Evolutionary conservation across 2,888 invertebrate genomes (phyloP).

Genomic region (Scaeva pyrastri): DNA sequence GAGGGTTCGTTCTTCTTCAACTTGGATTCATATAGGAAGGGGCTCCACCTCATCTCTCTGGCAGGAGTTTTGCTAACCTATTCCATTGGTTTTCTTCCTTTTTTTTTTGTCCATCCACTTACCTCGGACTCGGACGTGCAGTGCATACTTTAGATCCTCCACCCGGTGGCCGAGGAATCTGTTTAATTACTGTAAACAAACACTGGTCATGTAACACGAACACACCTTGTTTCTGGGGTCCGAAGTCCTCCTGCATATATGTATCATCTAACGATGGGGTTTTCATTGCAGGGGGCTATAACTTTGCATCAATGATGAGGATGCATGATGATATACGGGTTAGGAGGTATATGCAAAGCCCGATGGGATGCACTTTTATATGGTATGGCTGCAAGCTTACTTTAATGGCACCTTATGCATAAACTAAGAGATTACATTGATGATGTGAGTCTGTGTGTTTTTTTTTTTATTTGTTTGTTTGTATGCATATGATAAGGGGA

Average conservation of each 20-base stretch:
- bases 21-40: conserved; percentile 1
- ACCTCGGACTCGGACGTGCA: not conserved
- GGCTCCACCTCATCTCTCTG: not conserved
- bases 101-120: not conserved
- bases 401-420: conserved; percentile 47
- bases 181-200: conserved; percentile 67
- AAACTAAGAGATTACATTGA: conserved; percentile 47
- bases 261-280: conserved; percentile 54
- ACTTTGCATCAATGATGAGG: not conserved
- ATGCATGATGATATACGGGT: no score
- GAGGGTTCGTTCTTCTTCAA: not conserved
- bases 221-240: conserved; percentile 56
- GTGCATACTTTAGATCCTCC: conserved; percentile 32
- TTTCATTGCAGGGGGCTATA: conserved; percentile 29
- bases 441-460: no score
- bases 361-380: conserved; percentile 3
- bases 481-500: conserved; percentile 7
- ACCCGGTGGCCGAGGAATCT: conserved; percentile 31
- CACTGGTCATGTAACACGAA: conserved; percentile 65
- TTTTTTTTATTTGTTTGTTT: not conserved
- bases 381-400: conserved; percentile 16
- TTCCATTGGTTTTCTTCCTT: conserved; percentile 1
- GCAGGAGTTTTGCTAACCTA: not conserved
- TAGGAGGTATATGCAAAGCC: not conserved
- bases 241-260: conserved; percentile 7